phyloP scores from a whole-genome alignment of 2,797 vertebrate genomes.

The Florisuga fusca region DNA sequence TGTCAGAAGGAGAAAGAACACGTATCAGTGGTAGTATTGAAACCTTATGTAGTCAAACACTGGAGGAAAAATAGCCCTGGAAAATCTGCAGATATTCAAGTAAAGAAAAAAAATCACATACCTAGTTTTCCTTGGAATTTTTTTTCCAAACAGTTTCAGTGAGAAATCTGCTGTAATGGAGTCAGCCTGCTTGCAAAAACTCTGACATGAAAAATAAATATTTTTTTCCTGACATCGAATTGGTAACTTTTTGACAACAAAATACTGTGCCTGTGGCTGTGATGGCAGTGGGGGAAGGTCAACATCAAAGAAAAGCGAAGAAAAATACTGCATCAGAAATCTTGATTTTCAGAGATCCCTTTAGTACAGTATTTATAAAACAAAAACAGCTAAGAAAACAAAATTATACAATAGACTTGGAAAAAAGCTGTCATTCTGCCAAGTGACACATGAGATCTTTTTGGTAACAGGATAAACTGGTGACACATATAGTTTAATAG shows the following conservation, averaged over 20 bases:
- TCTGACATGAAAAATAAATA: slow-evolving; percentile 28
- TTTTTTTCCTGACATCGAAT: slow-evolving; percentile 31
- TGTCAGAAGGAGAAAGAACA: background rate
- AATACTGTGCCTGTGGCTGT: slow-evolving; percentile 18
- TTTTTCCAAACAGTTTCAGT: background rate
- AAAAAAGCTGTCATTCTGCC: slow-evolving; percentile 52
- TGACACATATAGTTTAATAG: slow-evolving; percentile 58
- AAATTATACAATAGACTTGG: slow-evolving; percentile 55
- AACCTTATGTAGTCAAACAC: background rate
- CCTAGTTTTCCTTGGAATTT: background rate
- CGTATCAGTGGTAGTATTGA: background rate
- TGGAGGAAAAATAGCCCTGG: background rate
- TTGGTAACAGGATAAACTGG: slow-evolving; percentile 23
- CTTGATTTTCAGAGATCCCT: slow-evolving; percentile 55
- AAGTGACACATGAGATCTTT: slow-evolving; percentile 56
- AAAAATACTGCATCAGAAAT: slow-evolving; percentile 61
- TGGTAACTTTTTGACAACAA: slow-evolving; percentile 51
- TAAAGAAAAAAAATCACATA: background rate
- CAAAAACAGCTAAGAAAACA: slow-evolving; percentile 74
- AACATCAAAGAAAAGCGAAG: slow-evolving; percentile 63
- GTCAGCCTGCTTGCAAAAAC: background rate
- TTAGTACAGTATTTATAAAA: slow-evolving; percentile 62
- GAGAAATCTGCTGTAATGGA: background rate
- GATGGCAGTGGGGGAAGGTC: slow-evolving; percentile 23
- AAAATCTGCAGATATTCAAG: background rate